These are phyloP conservation scores for Oenanthe melanoleuca DNA, from an alignment of 2,113 vertebrate species.

Conservation along the genomic window DNA sequence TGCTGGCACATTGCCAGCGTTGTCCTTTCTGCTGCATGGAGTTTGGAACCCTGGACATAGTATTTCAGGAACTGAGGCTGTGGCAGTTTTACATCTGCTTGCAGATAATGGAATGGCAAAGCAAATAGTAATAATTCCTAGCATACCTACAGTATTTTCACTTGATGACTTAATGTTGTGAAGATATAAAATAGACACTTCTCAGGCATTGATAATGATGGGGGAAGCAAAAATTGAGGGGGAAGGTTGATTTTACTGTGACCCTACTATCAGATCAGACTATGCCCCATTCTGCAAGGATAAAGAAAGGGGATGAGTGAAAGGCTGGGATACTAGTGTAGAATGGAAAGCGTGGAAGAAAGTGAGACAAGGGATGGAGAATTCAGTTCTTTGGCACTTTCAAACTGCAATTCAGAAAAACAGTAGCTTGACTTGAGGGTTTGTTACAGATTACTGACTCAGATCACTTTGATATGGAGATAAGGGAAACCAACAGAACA, in stretches of 20 bases:
- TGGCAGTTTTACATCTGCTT: conserved; percentile 1
- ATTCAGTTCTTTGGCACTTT: background rate
- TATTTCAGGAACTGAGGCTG: background rate
- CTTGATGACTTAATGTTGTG: background rate
- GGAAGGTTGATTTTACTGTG: background rate
- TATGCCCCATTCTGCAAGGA: background rate
- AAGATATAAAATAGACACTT: background rate
- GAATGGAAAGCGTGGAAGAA: background rate
- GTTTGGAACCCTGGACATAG: background rate
- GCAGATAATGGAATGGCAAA: background rate
- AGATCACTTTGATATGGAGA: conserved; percentile 27
- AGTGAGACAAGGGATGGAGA: background rate
- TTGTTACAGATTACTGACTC: conserved; percentile 18
- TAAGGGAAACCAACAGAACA: background rate
- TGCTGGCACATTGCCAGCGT: background rate
- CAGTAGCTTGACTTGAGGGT: background rate
- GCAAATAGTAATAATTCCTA: conserved; percentile 20
- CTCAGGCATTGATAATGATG: background rate
- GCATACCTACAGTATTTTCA: background rate
- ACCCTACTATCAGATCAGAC: background rate
- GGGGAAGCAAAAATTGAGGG: background rate
- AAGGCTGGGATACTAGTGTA: background rate
- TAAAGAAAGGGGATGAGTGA: background rate
- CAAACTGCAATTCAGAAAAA: background rate
- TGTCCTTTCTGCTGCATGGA: background rate